Evolutionary conservation across 2,888 invertebrate genomes (phyloP), one percentile per base, ranked within the genome.

Genomic region (Cephalotes varians): DNA sequence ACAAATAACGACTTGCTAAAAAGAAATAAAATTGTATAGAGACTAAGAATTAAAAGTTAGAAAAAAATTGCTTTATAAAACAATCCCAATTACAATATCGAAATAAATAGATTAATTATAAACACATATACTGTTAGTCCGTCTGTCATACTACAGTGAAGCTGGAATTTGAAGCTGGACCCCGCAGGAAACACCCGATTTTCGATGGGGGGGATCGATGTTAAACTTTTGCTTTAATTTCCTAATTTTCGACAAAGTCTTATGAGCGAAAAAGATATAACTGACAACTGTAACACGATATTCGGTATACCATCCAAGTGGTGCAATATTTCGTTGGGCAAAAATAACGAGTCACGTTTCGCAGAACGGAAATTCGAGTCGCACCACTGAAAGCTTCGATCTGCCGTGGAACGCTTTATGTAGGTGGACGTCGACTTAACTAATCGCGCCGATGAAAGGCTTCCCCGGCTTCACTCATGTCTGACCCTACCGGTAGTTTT

Each of bases 351-450:
- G 51, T 67, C 21, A 51, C 21, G 12, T 62, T 56, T 56, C 73
- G 5, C 15, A 44, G 34, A 21, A 62, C 31, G 44, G 77, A 72
- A 79, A 79, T 82, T 34, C 40, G 49, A 65, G 67, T 47, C 81
- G 54, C 25, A 25, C 44, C 18, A 18, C 21, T 47, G 64, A 69
- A 47, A 67, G 62, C 60, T 5, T 71, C 67, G 65, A 73, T 64
- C 67, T 51, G 60, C 60, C 47, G 64, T 81, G 72, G 83, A 86
- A 82, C 80, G 86, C 84, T 93, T 91, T 92, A 93, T 92, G 90
- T 93, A 93, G 93, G 93, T 93, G 91, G 92, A 93, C 91, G 92
- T 92, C 90, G 92, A 93, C 92, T 94, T 94, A 94, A 93, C 92
- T 93, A 93, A 93, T 92, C 92, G 91, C 88, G 91, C 86, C 91